These are phyloP conservation scores for Hyphantria cunea DNA, from an alignment of 1,140 invertebrate species.

Conservation along the genomic window DNA sequence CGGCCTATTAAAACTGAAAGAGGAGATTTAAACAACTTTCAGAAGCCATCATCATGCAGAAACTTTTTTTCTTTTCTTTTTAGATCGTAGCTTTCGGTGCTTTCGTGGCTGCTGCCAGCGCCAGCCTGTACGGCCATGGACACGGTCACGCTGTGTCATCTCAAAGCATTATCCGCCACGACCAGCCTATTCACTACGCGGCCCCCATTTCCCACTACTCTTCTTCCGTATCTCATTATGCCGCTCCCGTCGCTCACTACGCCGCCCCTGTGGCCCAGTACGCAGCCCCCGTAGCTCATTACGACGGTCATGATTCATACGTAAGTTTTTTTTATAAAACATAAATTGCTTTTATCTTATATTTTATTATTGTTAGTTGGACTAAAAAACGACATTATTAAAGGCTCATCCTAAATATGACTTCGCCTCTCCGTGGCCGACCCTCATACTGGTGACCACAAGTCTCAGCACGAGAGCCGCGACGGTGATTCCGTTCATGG, in stretches of 20 bases:
- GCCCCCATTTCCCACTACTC: slow-evolving; percentile 43
- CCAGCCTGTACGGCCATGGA: slow-evolving; percentile 4
- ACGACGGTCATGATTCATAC: slow-evolving; percentile 57
- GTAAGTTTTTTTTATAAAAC: slow-evolving; percentile 36
- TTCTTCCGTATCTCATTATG: slow-evolving; percentile 45
- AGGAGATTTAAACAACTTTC: no score
- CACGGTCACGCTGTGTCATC: slow-evolving; percentile 64
- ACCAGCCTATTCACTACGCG: slow-evolving; percentile 29
- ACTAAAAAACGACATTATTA: not conserved
- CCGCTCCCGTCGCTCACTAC: slow-evolving; percentile 13
- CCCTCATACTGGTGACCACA: slow-evolving; percentile 66
- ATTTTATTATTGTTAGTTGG: slow-evolving; percentile 38
- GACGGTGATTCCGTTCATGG: slow-evolving; percentile 69
- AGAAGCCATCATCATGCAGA: no score
- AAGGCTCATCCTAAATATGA: slow-evolving; percentile 75
- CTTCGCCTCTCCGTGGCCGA: slow-evolving; percentile 80
- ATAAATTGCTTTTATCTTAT: not conserved
- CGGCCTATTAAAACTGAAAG: no score
- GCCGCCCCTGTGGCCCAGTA: slow-evolving; percentile 37
- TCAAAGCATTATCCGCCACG: slow-evolving; percentile 70
- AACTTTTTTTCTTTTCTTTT: no score
- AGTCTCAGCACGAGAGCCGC: slow-evolving; percentile 62
- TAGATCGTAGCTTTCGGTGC: slow-evolving; percentile 51
- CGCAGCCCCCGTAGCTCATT: slow-evolving; percentile 38
- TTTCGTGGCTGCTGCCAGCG: slow-evolving; percentile 51